Evolutionary conservation across 2,113 vertebrate genomes (phyloP).

Genomic region (Strigops habroptila): DNA sequence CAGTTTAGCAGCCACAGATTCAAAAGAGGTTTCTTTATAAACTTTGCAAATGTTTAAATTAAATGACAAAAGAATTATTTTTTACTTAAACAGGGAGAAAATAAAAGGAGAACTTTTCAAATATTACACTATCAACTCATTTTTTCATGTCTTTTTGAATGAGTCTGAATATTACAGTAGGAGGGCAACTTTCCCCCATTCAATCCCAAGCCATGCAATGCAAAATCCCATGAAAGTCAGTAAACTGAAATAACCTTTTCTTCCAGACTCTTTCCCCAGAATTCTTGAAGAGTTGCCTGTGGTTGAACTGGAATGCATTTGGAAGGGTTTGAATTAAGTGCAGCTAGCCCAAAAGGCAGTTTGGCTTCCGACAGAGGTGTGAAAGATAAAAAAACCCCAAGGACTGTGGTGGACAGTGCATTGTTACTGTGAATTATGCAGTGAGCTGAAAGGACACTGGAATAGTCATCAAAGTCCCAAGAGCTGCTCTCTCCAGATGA

Average conservation of each 20-base stretch:
- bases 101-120: not conserved
- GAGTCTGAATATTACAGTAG: not conserved
- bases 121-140: not conserved
- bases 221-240: not conserved
- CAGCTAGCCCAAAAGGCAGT: conserved; percentile 6
- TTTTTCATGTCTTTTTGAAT: not conserved
- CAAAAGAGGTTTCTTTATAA: not conserved
- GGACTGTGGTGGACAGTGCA: not conserved
- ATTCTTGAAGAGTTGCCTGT: conserved; percentile 33
- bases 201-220: not conserved
- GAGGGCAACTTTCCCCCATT: not conserved
- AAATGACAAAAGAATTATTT: not conserved
- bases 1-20: not conserved
- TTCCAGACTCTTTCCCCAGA: not conserved
- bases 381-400: not conserved
- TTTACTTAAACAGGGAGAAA: not conserved
- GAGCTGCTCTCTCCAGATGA: conserved; percentile 38
- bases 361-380: conserved; percentile 34
- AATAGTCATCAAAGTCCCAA: conserved; percentile 50
- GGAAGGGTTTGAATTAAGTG: not conserved
- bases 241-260: conserved; percentile 47
- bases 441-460: not conserved
- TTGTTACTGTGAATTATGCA: not conserved
- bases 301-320: not conserved
- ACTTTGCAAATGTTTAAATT: not conserved